Evolutionary conservation across 64 coral and sea anemone species (phyloP), one percentile per base, ranked within the genome.

Genomic region (Astreopora myriophthalma): DNA sequence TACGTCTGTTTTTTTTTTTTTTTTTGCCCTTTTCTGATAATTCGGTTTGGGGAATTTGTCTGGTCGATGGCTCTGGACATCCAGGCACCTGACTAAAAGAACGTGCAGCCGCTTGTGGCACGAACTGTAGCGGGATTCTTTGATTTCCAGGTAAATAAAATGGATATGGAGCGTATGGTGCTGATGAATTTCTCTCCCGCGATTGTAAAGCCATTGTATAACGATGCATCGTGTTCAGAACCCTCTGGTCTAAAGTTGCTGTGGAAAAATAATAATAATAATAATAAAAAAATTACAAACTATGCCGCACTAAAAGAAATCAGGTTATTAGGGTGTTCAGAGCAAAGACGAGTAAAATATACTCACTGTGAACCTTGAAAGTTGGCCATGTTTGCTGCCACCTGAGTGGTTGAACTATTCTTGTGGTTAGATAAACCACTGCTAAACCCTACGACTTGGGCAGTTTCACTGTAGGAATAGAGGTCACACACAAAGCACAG

Each of bases 331-430:
- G 73, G 35, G 35, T 73, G 44, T 46, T 35, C 6, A 37, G 66
- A 75, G 73, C 19, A 35, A 75, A 75, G 36, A 75, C 73, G 14
- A 35, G 73, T 75, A 75, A 75, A 75, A 75, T 75, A 75, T 75
- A 75, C 35, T 75, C 17, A 75, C 14, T 37, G 34, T 37, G 73
- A 22, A 44, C 73, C 73, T 75, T 19, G 73, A 44, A 75, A 75
- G 32, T 75, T 44, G 3, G 73, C 73, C 73, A 75, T 75, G 73
- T 22, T 75, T 75, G 73, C 3, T 42, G 34, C 35, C 38, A 61
- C 22, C 57, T 11, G 33, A 36, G 32, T 75, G 33, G 72, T 40
- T 33, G 2, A 34, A 34, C 29, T 75, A 14, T 11, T 75, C 72
- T 75, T 33, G 72, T 75, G 39, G 32, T 34, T 40, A 40, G 29